Percentiles rank a stretch among this genome's conserved stretches.
Conservation (phyloP, 2,113 vertebrate species). For the Atractosteus spatula region DNA sequence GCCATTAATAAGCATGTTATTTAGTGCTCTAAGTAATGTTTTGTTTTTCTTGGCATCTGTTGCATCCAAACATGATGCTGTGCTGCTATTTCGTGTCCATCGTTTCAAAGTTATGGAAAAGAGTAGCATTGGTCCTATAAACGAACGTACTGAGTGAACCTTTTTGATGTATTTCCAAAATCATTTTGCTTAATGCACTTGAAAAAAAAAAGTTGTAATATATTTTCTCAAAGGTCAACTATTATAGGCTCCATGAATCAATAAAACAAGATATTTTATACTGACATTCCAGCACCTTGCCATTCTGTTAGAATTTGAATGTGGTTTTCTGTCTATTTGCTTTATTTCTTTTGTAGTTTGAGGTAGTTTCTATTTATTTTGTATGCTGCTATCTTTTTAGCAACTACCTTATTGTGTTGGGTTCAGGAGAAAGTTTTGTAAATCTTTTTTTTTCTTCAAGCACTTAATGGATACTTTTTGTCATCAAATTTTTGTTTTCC, state of each 20-base stretch:
- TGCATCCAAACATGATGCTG: constrained; percentile 33
- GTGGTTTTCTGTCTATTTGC: not conserved
- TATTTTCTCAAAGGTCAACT: constrained; percentile 40
- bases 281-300: constrained; percentile 25
- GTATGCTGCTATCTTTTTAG: constrained; percentile 30
- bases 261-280: constrained; percentile 20
- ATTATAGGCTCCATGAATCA: constrained; percentile 13
- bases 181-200: constrained; percentile 33
- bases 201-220: constrained; percentile 50
- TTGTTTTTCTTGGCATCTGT: constrained; percentile 22
- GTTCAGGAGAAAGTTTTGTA: constrained; percentile 9
- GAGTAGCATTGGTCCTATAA: not conserved
- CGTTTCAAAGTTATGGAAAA: constrained; percentile 9
- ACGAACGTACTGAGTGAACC: constrained; percentile 10
- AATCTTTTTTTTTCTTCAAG: constrained; percentile 17
- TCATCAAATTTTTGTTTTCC: constrained; percentile 14
- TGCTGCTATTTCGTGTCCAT: constrained; percentile 27
- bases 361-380: constrained; percentile 35
- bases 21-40: constrained; percentile 15
- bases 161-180: constrained; percentile 19
- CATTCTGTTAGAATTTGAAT: constrained; percentile 24
- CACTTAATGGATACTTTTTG: constrained; percentile 21
- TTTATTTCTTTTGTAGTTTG: constrained; percentile 9
- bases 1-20: constrained; percentile 17
- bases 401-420: constrained; percentile 1